Percentiles rank a stretch among this genome's conserved stretches.
Evolutionary conservation across 2,888 invertebrate species (phyloP).

Genomic region (Aethes cnicana): DNA sequence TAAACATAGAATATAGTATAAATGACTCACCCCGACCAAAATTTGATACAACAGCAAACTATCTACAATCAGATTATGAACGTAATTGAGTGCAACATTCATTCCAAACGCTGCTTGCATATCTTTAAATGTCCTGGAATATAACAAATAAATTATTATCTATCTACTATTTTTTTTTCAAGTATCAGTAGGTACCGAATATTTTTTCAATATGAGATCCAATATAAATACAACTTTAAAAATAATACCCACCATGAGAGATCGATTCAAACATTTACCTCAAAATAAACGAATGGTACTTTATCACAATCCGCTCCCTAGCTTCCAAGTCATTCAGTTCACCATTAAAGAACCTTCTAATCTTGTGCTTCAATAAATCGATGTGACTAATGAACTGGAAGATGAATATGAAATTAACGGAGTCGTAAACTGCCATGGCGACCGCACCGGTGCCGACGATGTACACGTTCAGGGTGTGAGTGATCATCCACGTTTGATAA

Average conservation of each 20-base stretch:
- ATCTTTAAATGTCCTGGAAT: slow-evolving; percentile 44
- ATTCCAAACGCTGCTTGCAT: slow-evolving; percentile 47
- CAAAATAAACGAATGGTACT: slow-evolving; percentile 46
- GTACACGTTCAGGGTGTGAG: slow-evolving; percentile 39
- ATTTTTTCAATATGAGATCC: too few relatives aligned
- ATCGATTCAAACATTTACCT: slow-evolving; percentile 38
- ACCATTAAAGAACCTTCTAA: slow-evolving; percentile 35
- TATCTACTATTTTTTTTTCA: too few relatives aligned
- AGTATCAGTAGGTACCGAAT: too few relatives aligned
- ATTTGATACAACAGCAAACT: slow-evolving; percentile 49
- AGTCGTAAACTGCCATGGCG: slow-evolving; percentile 41
- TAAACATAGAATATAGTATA: slow-evolving; percentile 7
- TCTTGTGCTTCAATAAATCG: slow-evolving; percentile 43
- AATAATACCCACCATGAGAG: too few relatives aligned
- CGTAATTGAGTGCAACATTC: slow-evolving; percentile 45
- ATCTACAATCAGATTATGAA: slow-evolving; percentile 49
- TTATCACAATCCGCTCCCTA: slow-evolving; percentile 38
- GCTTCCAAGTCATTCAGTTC: slow-evolving; percentile 37
- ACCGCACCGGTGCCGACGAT: slow-evolving; percentile 30
- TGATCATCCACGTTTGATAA: slow-evolving; percentile 40
- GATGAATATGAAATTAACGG: slow-evolving; percentile 42
- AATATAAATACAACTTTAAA: too few relatives aligned
- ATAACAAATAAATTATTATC: neutral
- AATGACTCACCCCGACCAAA: slow-evolving; percentile 44
- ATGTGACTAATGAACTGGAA: slow-evolving; percentile 51